Conservation (phyloP, 2,113 vertebrate species). For the Odontesthes bonariensis region DNA sequence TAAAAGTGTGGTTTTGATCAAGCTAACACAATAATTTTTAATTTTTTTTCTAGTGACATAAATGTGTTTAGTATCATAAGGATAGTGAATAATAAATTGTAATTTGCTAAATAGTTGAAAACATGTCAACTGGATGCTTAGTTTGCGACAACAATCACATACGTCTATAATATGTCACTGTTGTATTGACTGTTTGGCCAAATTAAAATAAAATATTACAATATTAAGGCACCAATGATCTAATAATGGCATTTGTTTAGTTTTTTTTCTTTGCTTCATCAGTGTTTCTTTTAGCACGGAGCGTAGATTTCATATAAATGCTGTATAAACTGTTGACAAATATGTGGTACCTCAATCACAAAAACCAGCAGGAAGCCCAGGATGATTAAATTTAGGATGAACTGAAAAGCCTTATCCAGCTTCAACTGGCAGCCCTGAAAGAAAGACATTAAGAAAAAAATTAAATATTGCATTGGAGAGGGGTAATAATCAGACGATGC, state of each 20-base stretch:
- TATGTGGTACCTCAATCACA: conserved; percentile 60
- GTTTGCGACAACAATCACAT: neutral
- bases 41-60: too few species aligned
- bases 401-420: conserved; percentile 46
- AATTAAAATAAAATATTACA: neutral
- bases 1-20: too few species aligned
- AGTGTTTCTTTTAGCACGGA: neutral
- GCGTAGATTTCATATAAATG: neutral
- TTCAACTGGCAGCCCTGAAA: conserved; percentile 71
- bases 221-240: neutral
- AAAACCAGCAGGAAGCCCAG: conserved; percentile 38
- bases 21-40: too few species aligned
- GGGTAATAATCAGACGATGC: neutral
- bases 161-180: neutral
- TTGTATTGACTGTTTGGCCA: neutral
- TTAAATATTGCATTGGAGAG: neutral
- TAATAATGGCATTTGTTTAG: neutral
- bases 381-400: conserved; percentile 53
- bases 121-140: neutral
- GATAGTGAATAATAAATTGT: neutral
- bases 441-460: neutral
- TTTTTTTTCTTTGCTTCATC: neutral
- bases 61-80: neutral
- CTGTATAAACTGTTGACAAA: neutral
- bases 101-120: neutral